Evolutionary conservation across 2,797 vertebrate genomes (phyloP), one percentile per base, ranked within the genome.

Genomic region (Loriculus beryllinus): DNA sequence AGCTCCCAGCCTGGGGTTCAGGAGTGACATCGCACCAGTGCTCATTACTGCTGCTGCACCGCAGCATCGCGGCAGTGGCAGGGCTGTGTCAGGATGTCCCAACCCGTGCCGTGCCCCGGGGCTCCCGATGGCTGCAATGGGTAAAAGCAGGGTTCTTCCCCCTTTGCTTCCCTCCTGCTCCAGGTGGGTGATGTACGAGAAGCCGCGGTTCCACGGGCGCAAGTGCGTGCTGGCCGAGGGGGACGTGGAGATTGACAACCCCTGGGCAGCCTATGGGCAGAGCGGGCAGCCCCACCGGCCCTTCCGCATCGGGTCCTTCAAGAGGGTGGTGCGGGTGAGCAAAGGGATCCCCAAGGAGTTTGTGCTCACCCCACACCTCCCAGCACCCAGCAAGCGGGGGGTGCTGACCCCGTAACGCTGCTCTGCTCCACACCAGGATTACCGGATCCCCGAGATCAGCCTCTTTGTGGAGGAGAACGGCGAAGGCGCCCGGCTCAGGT

Each of bases 161-260:
- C 37, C 12, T n/a, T 12, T 8, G 12, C 43, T 62, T 62, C 39
- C 54, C 0, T 48, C 16, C 29, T 1, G 7, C 74, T 83, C 9
- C 79, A 99, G 99, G 49, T 99, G 99, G 99, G 97, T 99, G 87
- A 96, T 99, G 48, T 99, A 99, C 2, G 99, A 99, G 97, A 98
- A 98, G 89, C 98, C 99, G 0, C 96, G 98, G 87, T 99, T 98
- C 52, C 98, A 97, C n/a, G 99, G 99, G 72, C 98, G 97, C 96
- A 99, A 99, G 96, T 88, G 99, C 3, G 98, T 98, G 56, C 95
- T 99, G 91, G 98, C 98, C 0, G 99, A 99, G 95, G 99, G 98
- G 3, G 98, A 99, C 39, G 93, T 98, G 6, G 99, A 99, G 95
- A 97, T 99, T 82, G 94, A 97, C 14, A 96, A 82, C 88, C 98